These are phyloP conservation scores for Drosophila buzzatii DNA, from an alignment of 2,888 invertebrate species.

Conservation along the genomic window DNA sequence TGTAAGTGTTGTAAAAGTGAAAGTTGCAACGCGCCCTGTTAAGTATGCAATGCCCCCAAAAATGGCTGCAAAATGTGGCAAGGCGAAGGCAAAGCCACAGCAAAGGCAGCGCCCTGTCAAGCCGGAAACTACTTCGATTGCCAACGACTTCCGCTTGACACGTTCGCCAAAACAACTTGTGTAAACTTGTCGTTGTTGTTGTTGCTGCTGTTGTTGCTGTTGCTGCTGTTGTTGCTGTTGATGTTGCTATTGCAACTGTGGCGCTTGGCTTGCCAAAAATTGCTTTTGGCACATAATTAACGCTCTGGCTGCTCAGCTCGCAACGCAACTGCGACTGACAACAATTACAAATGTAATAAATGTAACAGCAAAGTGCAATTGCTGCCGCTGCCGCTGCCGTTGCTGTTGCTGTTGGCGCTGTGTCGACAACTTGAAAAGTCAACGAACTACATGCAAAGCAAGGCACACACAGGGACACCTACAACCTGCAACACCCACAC, in stretches of 20 bases:
- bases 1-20: slow-evolving; percentile 54
- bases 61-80: slow-evolving; percentile 32
- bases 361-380: slow-evolving; percentile 76
- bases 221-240: background rate
- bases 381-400: slow-evolving; percentile 30
- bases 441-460: slow-evolving; percentile 77
- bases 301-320: slow-evolving; percentile 52
- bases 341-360: slow-evolving; percentile 82
- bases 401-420: slow-evolving; percentile 21
- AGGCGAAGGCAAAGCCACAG: slow-evolving; percentile 32
- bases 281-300: slow-evolving; percentile 74
- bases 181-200: slow-evolving; percentile 44
- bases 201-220: slow-evolving; percentile 8
- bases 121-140: slow-evolving; percentile 85
- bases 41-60: slow-evolving; percentile 50
- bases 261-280: slow-evolving; percentile 59
- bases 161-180: slow-evolving; percentile 82
- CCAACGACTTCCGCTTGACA: slow-evolving; percentile 85
- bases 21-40: slow-evolving; percentile 53
- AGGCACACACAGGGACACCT: slow-evolving; percentile 34
- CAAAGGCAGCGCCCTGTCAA: slow-evolving; percentile 49
- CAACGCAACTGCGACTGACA: slow-evolving; percentile 68
- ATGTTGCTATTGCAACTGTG: slow-evolving; percentile 8
- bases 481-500: slow-evolving; percentile 26
- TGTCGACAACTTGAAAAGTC: slow-evolving; percentile 75